Evolutionary conservation across 1,140 invertebrate species (phyloP), one percentile per base, ranked within the genome.

Genomic region (Zaprionus lachaisei): DNA sequence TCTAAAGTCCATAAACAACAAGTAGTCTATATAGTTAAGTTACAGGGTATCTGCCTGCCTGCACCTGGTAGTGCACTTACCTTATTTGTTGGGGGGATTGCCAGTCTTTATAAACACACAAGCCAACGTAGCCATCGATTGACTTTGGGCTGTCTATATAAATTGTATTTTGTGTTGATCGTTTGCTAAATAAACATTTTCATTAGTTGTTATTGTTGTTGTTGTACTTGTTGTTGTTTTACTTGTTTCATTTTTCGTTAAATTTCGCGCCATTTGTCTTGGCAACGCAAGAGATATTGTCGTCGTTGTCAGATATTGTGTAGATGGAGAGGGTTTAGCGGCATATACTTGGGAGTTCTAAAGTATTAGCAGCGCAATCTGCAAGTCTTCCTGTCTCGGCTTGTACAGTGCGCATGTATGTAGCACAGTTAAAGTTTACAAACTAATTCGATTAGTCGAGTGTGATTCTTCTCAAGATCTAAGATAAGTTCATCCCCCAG

Each of bases 181-280:
- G 85, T 89, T 84, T 87, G 81, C 78, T 89, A 87, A 87, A 87
- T 84, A 87, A 87, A 87, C 84, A 87, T 89, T 89, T 87, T 89
- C 57, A 71, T 79, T 69, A 38, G 54, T 55, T 56, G 38, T 64
- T 71, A 5, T 51, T 17, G 5, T 17, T 47, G 38, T 38, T 38
- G 12, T 15, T 73, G 47, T 56, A 58, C 31, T 67, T 65, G 34
- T 58, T 69, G 38, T 65, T 67, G 28, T 47, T 37, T 44, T 69
- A 31, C 66, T 77, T 49, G 14, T 63, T 67, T 56, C 24, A 56
- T 24, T 66, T 41, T 79, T 64, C 24, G 47, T 51, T 51, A 57
- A 58, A 49, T 44, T 57, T 70, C 49, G 22, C 47, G 34, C 67
- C 57, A 70, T 70, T 71, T 75, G 28, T 70, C 54, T 63, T 54